Percentiles rank a stretch among this genome's conserved stretches.
Conservation (phyloP, 2,888 invertebrate species). For the Chelonus formosanus region DNA sequence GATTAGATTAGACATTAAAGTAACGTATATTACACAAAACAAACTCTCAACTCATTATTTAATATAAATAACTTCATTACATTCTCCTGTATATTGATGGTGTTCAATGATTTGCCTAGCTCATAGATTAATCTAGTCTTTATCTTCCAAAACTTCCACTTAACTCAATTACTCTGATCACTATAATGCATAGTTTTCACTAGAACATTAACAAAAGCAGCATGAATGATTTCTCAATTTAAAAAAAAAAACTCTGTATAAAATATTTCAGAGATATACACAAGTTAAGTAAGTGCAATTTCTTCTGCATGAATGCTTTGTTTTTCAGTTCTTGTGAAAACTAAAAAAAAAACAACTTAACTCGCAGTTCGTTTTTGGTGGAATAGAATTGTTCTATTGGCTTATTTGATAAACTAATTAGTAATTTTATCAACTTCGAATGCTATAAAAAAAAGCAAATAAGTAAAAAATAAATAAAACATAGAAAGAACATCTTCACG, state of each 20-base stretch:
- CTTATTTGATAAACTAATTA: background rate
- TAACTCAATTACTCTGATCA: slow-evolving; percentile 38
- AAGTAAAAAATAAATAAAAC: slow-evolving; percentile 2
- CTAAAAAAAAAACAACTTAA: slow-evolving; percentile 36
- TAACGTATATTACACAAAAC: too few species aligned
- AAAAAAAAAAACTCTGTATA: background rate
- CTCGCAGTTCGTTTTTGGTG: slow-evolving; percentile 1
- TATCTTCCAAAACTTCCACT: slow-evolving; percentile 48
- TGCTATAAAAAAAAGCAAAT: background rate
- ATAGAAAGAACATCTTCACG: slow-evolving; percentile 4
- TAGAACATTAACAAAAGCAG: slow-evolving; percentile 48
- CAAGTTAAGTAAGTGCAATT: too few species aligned
- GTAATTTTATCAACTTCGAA: background rate
- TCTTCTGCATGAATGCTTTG: background rate
- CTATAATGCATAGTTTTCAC: slow-evolving; percentile 51
- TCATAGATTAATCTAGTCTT: slow-evolving; percentile 49
- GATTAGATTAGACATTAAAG: too few species aligned
- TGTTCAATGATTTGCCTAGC: slow-evolving; percentile 61
- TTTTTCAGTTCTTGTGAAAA: slow-evolving; percentile 55
- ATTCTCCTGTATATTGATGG: too few species aligned
- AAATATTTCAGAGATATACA: too few species aligned
- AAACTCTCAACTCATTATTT: too few species aligned
- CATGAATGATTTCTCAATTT: slow-evolving; percentile 1
- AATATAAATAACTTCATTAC: too few species aligned
- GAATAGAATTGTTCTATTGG: too few species aligned